phyloP scores from a whole-genome alignment of 92 coral and sea anemone genomes.

The Umimayanthus chanpuru region DNA sequence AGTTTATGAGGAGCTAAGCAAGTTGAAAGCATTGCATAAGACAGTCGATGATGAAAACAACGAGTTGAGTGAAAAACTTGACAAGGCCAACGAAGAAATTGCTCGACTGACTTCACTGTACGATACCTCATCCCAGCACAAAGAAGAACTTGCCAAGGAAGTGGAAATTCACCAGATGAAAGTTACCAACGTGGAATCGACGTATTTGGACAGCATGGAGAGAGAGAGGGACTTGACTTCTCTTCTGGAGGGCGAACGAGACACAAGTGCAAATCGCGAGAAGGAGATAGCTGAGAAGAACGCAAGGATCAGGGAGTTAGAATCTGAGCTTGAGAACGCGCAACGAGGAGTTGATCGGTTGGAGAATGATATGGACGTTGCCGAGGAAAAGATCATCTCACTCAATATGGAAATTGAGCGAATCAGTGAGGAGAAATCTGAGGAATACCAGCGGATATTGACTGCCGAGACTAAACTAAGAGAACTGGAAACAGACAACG shows the following conservation, averaged over 20 bases:
- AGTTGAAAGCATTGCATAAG: constrained; percentile 62
- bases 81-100: constrained; percentile 81
- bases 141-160: constrained; percentile 71
- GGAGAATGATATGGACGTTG: constrained; percentile 93
- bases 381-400: constrained; percentile 90
- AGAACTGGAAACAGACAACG: constrained; percentile 90
- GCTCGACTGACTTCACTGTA: constrained; percentile 66
- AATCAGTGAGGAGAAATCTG: constrained; percentile 79
- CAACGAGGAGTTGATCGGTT: constrained; percentile 81
- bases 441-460: constrained; percentile 80
- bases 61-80: constrained; percentile 61
- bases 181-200: constrained; percentile 78
- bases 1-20: constrained; percentile 70
- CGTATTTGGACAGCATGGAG: constrained; percentile 72
- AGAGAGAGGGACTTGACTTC: constrained; percentile 65
- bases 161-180: constrained; percentile 77
- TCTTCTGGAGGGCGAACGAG: constrained; percentile 76
- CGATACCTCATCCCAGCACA: constrained; percentile 69
- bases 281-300: constrained; percentile 68
- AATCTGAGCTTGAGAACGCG: constrained; percentile 53
- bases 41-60: constrained; percentile 76
- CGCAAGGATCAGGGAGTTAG: constrained; percentile 53
- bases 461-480: constrained; percentile 82
- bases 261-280: constrained; percentile 67
- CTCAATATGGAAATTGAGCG: constrained; percentile 86